These are phyloP conservation scores for Drosophila diplacantha DNA, from an alignment of 2,888 invertebrate species.

Conservation along the genomic window DNA sequence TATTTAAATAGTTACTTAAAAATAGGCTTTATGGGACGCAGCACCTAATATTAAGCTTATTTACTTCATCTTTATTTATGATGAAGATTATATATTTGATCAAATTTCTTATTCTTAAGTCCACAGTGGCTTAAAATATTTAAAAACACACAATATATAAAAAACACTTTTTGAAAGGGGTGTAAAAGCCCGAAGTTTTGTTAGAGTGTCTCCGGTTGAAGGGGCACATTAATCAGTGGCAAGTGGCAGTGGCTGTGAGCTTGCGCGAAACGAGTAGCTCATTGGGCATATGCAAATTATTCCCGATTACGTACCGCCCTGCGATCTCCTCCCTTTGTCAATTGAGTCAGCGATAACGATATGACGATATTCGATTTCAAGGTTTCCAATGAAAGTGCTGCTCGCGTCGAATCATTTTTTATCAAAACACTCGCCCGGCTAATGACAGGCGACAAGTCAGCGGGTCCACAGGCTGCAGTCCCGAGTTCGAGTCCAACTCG, in stretches of 20 bases:
- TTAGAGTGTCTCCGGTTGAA: slow-evolving; percentile 30
- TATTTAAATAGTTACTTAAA: too few relatives aligned
- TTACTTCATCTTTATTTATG: too few relatives aligned
- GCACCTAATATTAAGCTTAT: too few relatives aligned
- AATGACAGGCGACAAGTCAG: slow-evolving; percentile 68
- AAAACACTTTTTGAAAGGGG: not conserved
- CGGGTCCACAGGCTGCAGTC: slow-evolving; percentile 33
- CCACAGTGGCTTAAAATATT: too few relatives aligned
- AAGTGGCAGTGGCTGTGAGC: slow-evolving; percentile 48
- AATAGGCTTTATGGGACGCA: too few relatives aligned
- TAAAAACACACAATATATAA: too few relatives aligned
- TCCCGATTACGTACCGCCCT: slow-evolving; percentile 30
- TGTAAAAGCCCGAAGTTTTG: not conserved
- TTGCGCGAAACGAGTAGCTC: slow-evolving; percentile 68
- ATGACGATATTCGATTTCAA: slow-evolving; percentile 50
- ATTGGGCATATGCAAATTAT: slow-evolving; percentile 64
- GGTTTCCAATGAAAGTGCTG: slow-evolving; percentile 56
- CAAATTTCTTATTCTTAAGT: too few relatives aligned
- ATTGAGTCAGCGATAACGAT: slow-evolving; percentile 45
- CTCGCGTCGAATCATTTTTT: slow-evolving; percentile 56
- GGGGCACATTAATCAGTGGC: slow-evolving; percentile 61
- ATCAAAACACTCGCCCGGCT: slow-evolving; percentile 56
- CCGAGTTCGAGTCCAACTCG: not conserved
- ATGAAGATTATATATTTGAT: too few relatives aligned
- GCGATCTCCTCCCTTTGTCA: slow-evolving; percentile 38